Base-by-base conservation (phyloP, 2,888 invertebrate species). In the Mythimna albipuncta region DNA sequence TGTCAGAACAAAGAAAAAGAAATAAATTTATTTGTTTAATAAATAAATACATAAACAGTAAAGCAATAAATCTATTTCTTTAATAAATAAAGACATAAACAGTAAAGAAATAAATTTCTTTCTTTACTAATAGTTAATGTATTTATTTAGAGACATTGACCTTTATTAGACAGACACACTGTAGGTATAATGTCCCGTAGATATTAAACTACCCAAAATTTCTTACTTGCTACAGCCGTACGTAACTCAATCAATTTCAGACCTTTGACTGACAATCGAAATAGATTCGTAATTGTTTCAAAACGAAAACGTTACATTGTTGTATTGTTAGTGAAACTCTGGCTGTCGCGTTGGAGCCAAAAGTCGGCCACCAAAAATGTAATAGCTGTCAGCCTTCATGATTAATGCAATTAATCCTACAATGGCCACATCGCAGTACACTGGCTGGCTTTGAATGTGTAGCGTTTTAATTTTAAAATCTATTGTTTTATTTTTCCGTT, bases 341-440 rank as follows among this genome's bases (percentile, higher is more conserved):
- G 90, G 91, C 90, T 87, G 90, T 91, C 91, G 91, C 91, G 90
- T 86, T 89, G 87, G 76, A 90, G 90, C 92, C 92, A 92, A 95
- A 96, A 96, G 94, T 96, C 94, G 95, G 93, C 94, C 95, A 94
- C 95, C 95, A 95, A 96, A 96, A 96, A 96, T 95, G 95, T 96
- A 96, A 96, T 96, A 96, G 94, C 96, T 95, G 96, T 96, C 96
- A 93, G 94, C 93, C 89, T 87, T 76, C 88, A 93, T 95, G 95
- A 96, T 96, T 96, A 96, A 96, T 96, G 94, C 94, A 96, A 96
- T 96, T 96, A 96, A 95, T 96, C 89, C 94, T 92, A 94, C 95
- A 94, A 95, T 94, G 89, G 93, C 93, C 90, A 88, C 92, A 93
- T 86, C 86, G 91, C 89, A 87, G 88, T 95, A 94, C 94, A 95